Percentiles rank a stretch among this genome's conserved stretches.
Conservation (phyloP, 1,140 invertebrate species). For the Calephelis virginiensis region DNA sequence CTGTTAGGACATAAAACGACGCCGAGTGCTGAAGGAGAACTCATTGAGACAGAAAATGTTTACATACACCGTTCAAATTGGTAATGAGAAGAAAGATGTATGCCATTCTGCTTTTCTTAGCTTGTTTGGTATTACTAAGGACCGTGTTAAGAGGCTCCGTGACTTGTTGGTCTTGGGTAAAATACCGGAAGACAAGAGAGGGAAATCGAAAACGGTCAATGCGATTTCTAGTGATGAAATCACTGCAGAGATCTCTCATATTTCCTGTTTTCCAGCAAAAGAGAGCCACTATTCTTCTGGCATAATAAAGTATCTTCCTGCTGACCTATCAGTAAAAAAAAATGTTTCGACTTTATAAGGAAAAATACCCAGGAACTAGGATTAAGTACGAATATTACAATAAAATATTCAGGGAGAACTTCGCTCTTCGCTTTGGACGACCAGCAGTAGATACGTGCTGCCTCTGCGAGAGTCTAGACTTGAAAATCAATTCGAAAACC, state of each 20-base stretch:
- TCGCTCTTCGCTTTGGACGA: slow-evolving; percentile 2
- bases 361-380: neutral
- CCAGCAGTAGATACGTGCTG: slow-evolving; percentile 20
- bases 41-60: too few relatives aligned
- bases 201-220: neutral
- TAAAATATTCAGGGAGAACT: slow-evolving; percentile 5
- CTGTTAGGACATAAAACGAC: neutral
- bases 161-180: slow-evolving; percentile 17
- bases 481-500: slow-evolving; percentile 15
- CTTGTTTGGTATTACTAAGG: slow-evolving; percentile 19
- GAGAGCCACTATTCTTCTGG: neutral
- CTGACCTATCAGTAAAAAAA: neutral
- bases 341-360: slow-evolving; percentile 3
- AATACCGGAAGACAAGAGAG: slow-evolving; percentile 20
- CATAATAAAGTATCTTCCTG: neutral
- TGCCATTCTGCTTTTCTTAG: slow-evolving; percentile 16
- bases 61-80: too few relatives aligned
- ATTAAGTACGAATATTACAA: slow-evolving; percentile 11
- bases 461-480: slow-evolving; percentile 11
- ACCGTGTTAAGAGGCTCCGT: slow-evolving; percentile 16
- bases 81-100: neutral
- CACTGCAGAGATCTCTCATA: neutral
- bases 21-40: neutral
- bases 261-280: neutral
- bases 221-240: neutral